Percentiles rank a stretch among this genome's conserved stretches.
Evolutionary conservation across 1,140 invertebrate genomes (phyloP).

Genomic region (Lordiphosa clarofinis): DNA sequence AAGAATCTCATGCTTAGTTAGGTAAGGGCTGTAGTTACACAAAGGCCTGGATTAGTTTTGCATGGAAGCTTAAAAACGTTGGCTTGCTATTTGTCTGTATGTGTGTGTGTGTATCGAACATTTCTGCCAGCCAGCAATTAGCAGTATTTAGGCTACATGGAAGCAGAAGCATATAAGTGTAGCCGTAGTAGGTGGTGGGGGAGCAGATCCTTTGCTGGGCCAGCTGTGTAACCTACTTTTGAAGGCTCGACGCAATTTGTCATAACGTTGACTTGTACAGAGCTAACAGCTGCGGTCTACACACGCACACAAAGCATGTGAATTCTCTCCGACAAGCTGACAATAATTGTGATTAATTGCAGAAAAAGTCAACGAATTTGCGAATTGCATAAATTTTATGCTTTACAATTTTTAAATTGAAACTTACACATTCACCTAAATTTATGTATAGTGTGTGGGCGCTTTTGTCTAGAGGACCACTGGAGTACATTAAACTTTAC

Average conservation of each 20-base stretch:
- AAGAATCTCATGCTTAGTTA: too few species aligned
- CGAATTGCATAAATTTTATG: conserved; percentile 21
- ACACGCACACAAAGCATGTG: conserved; percentile 1
- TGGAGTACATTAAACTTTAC: conserved; percentile 50
- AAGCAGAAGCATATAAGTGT: not conserved
- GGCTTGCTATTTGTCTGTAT: too few species aligned
- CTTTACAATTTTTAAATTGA: conserved; percentile 8
- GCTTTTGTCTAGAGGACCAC: conserved; percentile 23
- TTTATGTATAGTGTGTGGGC: conserved; percentile 25
- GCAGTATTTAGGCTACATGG: conserved; percentile 20
- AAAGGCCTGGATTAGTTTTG: too few species aligned
- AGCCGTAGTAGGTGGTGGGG: not conserved
- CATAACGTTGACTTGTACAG: conserved; percentile 18
- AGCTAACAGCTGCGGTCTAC: conserved; percentile 37
- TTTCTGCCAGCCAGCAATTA: conserved; percentile 35
- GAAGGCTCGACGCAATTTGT: conserved; percentile 35
- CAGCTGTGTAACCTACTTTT: conserved; percentile 36
- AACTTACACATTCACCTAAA: not conserved
- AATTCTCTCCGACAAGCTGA: conserved; percentile 18
- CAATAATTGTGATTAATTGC: conserved; percentile 69
- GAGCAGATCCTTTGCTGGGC: not conserved
- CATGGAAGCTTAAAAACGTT: too few species aligned
- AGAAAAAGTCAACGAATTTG: conserved; percentile 34
- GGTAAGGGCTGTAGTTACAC: too few species aligned
- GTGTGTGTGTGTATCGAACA: not conserved